A percentile compares a stretch with the other conserved stretches of the same genome.
Evolutionary conservation across 2,113 vertebrate species (phyloP).

Genomic region (Pseudolaguvia tuberculata): DNA sequence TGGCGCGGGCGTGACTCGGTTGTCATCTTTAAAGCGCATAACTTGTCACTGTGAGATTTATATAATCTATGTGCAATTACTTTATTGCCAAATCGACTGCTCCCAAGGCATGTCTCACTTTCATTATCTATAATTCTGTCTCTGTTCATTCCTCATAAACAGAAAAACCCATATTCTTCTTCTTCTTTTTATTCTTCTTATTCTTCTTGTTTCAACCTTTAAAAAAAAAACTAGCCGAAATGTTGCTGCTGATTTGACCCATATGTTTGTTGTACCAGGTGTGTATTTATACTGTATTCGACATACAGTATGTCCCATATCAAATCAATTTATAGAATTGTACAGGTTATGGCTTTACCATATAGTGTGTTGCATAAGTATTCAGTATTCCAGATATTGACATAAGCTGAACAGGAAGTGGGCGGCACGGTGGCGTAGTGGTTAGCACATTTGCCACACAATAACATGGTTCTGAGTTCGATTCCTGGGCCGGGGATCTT

Average conservation of each 20-base stretch:
- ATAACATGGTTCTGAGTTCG: too few species aligned
- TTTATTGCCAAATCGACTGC: constrained; percentile 68
- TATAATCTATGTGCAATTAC: constrained; percentile 61
- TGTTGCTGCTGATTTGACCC: constrained; percentile 1
- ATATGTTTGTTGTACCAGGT: constrained; percentile 1
- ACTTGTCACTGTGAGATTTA: constrained; percentile 44
- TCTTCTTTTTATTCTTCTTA: background rate
- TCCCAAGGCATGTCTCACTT: constrained; percentile 61
- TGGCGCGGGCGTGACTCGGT: background rate
- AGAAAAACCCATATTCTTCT: constrained; percentile 34
- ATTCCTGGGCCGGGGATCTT: too few species aligned
- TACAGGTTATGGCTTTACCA: background rate
- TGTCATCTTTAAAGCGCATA: constrained; percentile 38
- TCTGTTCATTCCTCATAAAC: constrained; percentile 55
- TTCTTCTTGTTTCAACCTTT: constrained; percentile 55
- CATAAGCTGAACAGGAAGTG: background rate
- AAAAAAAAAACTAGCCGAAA: constrained; percentile 28
- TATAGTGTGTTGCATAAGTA: background rate
- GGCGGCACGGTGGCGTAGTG: too few species aligned
- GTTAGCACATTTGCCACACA: too few species aligned
- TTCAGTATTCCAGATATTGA: background rate
- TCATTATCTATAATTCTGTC: constrained; percentile 48
- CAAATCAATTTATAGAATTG: background rate
- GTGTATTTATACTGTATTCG: background rate
- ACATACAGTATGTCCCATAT: background rate